Evolutionary conservation across 1,140 invertebrate genomes (phyloP).

Genomic region (Meteorus sp.): DNA sequence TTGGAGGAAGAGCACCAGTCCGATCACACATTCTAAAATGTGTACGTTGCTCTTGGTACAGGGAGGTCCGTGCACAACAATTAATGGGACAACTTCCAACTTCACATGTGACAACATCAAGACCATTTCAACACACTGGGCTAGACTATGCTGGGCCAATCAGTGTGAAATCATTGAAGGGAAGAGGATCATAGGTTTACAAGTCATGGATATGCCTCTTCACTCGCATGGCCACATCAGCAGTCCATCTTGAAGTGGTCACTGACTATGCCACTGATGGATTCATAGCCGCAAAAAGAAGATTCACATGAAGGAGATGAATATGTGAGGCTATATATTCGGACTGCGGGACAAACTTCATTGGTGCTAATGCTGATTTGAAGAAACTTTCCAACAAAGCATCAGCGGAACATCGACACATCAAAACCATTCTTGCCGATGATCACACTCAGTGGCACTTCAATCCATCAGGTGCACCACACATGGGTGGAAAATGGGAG

Average conservation of each 20-base stretch:
- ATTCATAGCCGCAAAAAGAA: constrained; percentile 33
- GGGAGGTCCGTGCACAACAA: not conserved
- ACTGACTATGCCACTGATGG: constrained; percentile 31
- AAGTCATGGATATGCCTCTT: constrained; percentile 41
- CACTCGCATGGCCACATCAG: constrained; percentile 33
- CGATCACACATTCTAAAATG: not conserved
- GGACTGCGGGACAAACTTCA: constrained; percentile 26
- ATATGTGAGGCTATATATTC: constrained; percentile 13
- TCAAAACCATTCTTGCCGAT: not conserved
- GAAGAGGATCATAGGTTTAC: not conserved
- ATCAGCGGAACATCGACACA: not conserved
- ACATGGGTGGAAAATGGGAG: no score
- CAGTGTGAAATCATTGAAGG: not conserved
- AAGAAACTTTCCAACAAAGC: not conserved
- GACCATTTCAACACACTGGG: no score
- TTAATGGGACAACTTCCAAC: constrained; percentile 3
- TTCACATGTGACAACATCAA: not conserved
- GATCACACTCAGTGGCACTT: not conserved
- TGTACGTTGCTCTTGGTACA: not conserved
- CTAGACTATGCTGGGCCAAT: constrained; percentile 38
- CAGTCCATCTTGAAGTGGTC: no score
- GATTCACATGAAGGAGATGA: constrained; percentile 35
- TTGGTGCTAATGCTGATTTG: constrained; percentile 14
- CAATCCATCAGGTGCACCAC: constrained; percentile 11
- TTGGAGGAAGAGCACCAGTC: no score